phyloP scores from a whole-genome alignment of 2,888 invertebrate genomes.

The Sinodicranocentrus sp. region DNA sequence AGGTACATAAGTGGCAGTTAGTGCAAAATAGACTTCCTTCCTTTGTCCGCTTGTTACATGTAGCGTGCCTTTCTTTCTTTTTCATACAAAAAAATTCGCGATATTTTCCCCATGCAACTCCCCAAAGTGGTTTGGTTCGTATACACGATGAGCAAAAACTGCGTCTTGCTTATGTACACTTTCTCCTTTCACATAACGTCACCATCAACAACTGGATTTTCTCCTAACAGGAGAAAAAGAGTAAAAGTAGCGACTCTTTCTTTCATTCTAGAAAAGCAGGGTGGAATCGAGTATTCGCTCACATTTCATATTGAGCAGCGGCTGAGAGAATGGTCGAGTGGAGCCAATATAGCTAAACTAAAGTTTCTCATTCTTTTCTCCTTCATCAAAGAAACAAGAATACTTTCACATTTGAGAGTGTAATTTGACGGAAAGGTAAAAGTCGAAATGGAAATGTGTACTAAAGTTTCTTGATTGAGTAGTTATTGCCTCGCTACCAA shows the following conservation, averaged over 20 bases:
- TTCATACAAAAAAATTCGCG: background rate
- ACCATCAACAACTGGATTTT: conserved; percentile 35
- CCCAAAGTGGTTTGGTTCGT: background rate
- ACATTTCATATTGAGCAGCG: conserved; percentile 33
- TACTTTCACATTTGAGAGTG: background rate
- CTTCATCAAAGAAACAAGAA: no score
- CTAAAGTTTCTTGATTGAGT: no score
- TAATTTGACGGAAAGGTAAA: background rate
- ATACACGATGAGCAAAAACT: background rate
- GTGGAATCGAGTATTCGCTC: conserved; percentile 19
- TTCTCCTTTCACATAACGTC: background rate
- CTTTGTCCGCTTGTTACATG: conserved; percentile 23
- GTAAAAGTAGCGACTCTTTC: conserved; percentile 14
- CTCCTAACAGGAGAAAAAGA: conserved; percentile 12
- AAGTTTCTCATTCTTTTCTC: no score
- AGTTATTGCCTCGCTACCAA: no score
- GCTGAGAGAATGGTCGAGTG: conserved; percentile 33
- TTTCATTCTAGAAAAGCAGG: conserved; percentile 24
- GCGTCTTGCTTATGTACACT: no score
- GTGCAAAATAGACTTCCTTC: conserved; percentile 35
- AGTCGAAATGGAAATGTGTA: background rate
- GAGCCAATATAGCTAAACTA: background rate
- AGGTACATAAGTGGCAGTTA: conserved; percentile 27
- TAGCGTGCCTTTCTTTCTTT: background rate
- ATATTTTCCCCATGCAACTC: background rate